Base-by-base conservation (phyloP, 2,797 vertebrate genomes). In the Mus caroli region DNA sequence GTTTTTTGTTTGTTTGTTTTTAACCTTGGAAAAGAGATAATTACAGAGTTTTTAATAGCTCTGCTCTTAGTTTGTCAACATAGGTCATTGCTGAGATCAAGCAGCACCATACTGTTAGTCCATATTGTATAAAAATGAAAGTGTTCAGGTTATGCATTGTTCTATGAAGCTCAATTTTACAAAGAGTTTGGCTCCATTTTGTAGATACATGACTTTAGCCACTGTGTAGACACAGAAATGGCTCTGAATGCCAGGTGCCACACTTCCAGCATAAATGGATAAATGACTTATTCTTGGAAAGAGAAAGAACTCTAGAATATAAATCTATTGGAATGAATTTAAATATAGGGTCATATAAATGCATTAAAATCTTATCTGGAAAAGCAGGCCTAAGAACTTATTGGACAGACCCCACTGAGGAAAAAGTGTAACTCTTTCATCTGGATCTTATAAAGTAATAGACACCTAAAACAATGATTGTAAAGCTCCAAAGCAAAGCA, bases 71-170 rank as follows among this genome's bases (percentile, higher is more conserved):
- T 89, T 0, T 79, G 31, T 84, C 43, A 62, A 46, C 79, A 28
- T 79, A 94, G 50, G 6, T 37, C 20, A 80, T 93, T 64, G 78
- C 12, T 91, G 77, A 95, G 28, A 86, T 20, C 80, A 83, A 37
- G 37, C 14, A 46, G 2, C 26, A 62, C 26, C 14, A 8, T 62
- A 31, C 26, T 62, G 7, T 17, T 83, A 31, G 14, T 43, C 40
- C 37, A 83, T 31, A 28, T 15, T 83, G 4, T 10, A 83, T 62
- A 64, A 83, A 83, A 64, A 60, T 20, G 10, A 24, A 28, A 43
- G 3, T 20, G 31, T 84, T 64, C 5, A 43, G 15, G 12, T 46
- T 62, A n/a, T 19, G 13, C 11, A 28, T 43, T 62, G 15, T 40
- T 80, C 37, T 64, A 31, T 6, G 6, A 3, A 4, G 67, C 67